These are phyloP conservation scores for Bursaphelenchus okinawaensis DNA, from an alignment of 2,888 invertebrate species.

Conservation along the genomic window DNA sequence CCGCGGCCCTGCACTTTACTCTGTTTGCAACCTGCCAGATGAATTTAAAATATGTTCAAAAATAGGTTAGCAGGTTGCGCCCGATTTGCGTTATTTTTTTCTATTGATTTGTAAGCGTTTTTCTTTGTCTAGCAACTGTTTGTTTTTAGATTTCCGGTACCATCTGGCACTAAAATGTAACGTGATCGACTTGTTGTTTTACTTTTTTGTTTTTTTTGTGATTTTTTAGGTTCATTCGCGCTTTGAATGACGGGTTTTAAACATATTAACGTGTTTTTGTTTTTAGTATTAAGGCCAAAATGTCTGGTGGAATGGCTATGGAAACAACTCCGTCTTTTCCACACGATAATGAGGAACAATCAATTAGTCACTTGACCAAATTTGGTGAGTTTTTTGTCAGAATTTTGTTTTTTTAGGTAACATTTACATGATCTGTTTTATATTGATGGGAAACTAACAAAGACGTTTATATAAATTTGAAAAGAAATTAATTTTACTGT, in stretches of 20 bases:
- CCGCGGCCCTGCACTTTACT: too few species aligned
- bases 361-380: constrained; percentile 43
- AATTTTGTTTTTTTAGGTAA: too few species aligned
- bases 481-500: neutral
- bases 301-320: constrained; percentile 53
- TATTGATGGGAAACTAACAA: too few species aligned
- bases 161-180: neutral
- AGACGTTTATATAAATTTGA: too few species aligned
- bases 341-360: constrained; percentile 47
- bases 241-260: too few species aligned
- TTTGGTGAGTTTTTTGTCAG: constrained; percentile 41
- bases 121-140: neutral
- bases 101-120: neutral
- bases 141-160: neutral
- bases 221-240: too few species aligned
- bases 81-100: neutral
- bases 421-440: too few species aligned
- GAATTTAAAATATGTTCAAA: too few species aligned
- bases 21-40: too few species aligned
- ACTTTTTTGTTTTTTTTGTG: neutral
- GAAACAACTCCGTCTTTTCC: constrained; percentile 45
- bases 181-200: neutral
- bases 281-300: constrained; percentile 14
- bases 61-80: too few species aligned
- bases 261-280: too few species aligned